Evolutionary conservation across 1,140 invertebrate genomes (phyloP), one percentile per base, ranked within the genome.

Genomic region (Drosophila ercepeae): DNA sequence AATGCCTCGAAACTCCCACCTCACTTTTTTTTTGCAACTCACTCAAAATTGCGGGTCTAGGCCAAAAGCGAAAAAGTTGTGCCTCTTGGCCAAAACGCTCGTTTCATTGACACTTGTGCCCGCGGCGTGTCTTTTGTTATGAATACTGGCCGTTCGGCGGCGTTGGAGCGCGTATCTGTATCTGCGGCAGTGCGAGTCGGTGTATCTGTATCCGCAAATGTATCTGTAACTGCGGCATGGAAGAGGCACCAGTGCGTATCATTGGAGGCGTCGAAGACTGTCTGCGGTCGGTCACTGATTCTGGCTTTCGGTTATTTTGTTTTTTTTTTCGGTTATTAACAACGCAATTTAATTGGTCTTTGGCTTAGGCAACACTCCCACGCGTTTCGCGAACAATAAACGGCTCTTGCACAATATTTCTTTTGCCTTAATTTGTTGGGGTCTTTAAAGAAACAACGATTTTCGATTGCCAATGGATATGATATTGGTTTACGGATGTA

Each of bases 171-270:
- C 70, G 70, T 74, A 54, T 78, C 54, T 78, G 75, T 83, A 54
- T 19, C 52, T 54, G 36, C 45, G n/a, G n/a, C 34, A 41, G 50
- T 19, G 4, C 21, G n/a, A 7, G 27, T 18, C 8, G 9, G 5
- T 44, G 52, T 59, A 32, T 42, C 36, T 61, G 39, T 61, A 55
- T 55, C 39, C 32, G 32, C 32, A 11, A 34, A n/a, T 55, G 52
- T 55, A 46, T 44, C 36, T 29, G 27, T 67, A 51, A 70, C 52
- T 83, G 79, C 75, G 79, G 79, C 79, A 84, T 82, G 81, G 49
- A 77, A 81, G 75, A 88, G 77, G 82, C 82, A 88, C 45, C 82
- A 81, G 82, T 75, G 82, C 82, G 82, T 88, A 88, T 88, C 82
- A 71, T 50, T 76, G 29, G 59, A 61, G 75, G 48, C 64, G 78